A percentile compares a stretch with the other conserved stretches of the same genome.
Conservation (phyloP, 1,140 invertebrate species). For the Ectropis grisescens region DNA sequence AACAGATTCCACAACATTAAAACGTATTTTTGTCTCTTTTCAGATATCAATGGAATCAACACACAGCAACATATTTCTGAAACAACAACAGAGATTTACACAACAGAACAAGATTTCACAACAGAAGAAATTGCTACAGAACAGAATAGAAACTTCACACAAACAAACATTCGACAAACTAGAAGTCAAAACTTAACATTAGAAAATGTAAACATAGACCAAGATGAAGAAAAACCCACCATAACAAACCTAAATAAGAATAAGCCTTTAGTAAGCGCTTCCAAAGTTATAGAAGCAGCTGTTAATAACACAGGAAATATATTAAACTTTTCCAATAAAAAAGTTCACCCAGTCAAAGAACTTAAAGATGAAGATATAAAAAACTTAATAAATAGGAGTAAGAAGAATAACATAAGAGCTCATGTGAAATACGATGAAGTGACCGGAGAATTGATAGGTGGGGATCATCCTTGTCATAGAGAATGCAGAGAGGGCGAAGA, state of each 20-base stretch:
- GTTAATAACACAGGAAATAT: conserved; percentile 13
- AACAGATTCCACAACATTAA: no score
- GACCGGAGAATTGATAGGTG: conserved; percentile 46
- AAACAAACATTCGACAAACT: no score
- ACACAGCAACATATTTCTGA: conserved; percentile 17
- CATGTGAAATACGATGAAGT: conserved; percentile 51
- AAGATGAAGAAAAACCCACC: conserved; percentile 12
- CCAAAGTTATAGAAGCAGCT: conserved; percentile 35
- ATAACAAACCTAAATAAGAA: conserved; percentile 14
- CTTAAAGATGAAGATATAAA: conserved; percentile 9
- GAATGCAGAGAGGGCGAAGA: conserved; percentile 60
- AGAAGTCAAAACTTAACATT: conserved; percentile 9
- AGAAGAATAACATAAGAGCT: conserved; percentile 29
- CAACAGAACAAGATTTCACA: conserved; percentile 12
- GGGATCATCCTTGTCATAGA: conserved; percentile 63
- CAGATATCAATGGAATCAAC: conserved; percentile 34
- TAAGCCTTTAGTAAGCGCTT: conserved; percentile 31
- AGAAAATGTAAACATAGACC: conserved; percentile 9
- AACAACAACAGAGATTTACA: conserved; percentile 14
- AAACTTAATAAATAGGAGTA: conserved; percentile 10
- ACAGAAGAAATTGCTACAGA: no score
- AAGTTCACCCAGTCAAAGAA: conserved; percentile 15
- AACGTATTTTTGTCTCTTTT: conserved; percentile 34
- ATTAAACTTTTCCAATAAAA: conserved; percentile 18
- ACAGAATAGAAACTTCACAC: conserved; percentile 3